Evolutionary conservation across 2,113 vertebrate genomes (phyloP), one percentile per base, ranked within the genome.

Genomic region (Amia ocellicauda): DNA sequence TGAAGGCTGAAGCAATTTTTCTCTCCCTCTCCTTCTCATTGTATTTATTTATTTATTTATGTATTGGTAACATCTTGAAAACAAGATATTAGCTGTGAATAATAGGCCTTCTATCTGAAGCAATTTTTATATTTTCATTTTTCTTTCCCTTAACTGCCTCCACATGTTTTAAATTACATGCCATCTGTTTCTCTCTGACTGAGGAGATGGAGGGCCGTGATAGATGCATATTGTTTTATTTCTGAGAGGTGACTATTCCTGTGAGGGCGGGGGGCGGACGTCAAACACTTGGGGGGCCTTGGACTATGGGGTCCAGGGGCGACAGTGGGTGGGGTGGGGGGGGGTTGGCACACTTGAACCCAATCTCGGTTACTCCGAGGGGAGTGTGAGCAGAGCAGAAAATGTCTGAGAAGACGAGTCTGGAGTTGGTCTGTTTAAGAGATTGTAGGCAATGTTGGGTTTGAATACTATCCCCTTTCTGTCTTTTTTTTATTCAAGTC

Each of bases 101-200:
- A 64, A 26, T 36, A 70, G 22, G 9, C 17, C 41, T 22, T 69
- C 53, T 58, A 58, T 58, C 4, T 53, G 53, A n/a, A 40, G 66
- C 49, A 66, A 42, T 63, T n/a, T 69, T 58, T 66, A 69, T 62
- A 58, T 62, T 65, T 67, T 74, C 17, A 71, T 70, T 78, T 73
- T 66, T 69, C 40, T 62, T 62, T 13, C 60, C 66, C n/a, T 58
- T 67, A 72, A 78, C 71, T 66, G 68, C 71, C 53, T 49, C 69
- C 80, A 79, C 72, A 72, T 83, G 83, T 52, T 72, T 78, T 76
- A 67, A 75, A 80, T 85, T 79, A 78, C 68, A 68, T 71, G 75
- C 80, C 81, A 80, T 78, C 72, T 81, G 79, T 75, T 73, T 68
- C 62, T 69, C 42, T 53, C 49, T 31, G 56, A 60, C 29, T 22